Conservation (phyloP, 1,140 invertebrate species). For the Hestina assimilis region DNA sequence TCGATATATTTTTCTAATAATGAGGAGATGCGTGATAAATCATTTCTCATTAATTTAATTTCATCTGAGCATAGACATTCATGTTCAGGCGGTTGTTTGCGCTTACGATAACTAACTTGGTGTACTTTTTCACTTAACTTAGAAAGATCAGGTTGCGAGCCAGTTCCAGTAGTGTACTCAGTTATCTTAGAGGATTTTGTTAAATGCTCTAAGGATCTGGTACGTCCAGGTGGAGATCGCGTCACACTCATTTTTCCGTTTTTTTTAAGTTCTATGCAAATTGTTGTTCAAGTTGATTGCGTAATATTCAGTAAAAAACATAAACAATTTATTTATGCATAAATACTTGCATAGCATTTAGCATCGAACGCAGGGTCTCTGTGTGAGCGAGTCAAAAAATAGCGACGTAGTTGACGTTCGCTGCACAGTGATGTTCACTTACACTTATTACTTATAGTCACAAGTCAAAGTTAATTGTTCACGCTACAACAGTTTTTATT, state of each 20-base stretch:
- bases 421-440: too few relatives aligned
- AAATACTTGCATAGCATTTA: background rate
- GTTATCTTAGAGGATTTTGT: too few relatives aligned
- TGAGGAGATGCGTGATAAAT: background rate
- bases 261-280: too few relatives aligned
- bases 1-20: background rate
- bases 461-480: too few relatives aligned
- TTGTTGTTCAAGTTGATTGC: too few relatives aligned
- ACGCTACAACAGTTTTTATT: too few relatives aligned
- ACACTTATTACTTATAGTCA: too few relatives aligned
- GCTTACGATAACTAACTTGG: constrained; percentile 13
- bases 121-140: background rate
- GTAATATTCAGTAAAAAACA: too few relatives aligned
- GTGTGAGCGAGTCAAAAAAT: constrained; percentile 15
- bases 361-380: constrained; percentile 5
- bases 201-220: too few relatives aligned
- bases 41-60: background rate
- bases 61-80: constrained; percentile 3
- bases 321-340: too few relatives aligned
- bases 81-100: background rate
- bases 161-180: constrained; percentile 14
- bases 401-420: too few relatives aligned
- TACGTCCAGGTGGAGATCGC: background rate
- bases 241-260: constrained; percentile 4
- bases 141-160: constrained; percentile 23